Conservation (phyloP, 2,888 invertebrate genomes). For the Schizaphis graminum region DNA sequence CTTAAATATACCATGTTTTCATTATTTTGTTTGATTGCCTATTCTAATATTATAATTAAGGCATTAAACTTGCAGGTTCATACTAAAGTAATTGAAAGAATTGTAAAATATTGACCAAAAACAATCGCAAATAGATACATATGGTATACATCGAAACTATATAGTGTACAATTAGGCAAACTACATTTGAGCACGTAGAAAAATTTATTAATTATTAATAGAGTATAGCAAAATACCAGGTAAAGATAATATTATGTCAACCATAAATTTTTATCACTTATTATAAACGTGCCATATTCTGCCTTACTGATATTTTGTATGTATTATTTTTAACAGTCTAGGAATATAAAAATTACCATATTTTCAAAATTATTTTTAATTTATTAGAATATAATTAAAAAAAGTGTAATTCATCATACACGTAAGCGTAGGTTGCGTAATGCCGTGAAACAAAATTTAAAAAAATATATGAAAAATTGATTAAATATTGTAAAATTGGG, state of each 20-base stretch:
- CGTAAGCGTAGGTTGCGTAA: not conserved
- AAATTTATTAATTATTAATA: conserved; percentile 34
- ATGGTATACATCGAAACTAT: not conserved
- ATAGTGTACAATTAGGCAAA: not conserved
- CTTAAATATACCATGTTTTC: not conserved
- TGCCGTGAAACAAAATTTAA: not conserved
- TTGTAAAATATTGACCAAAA: not conserved
- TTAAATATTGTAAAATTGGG: not conserved
- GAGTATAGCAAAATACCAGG: conserved; percentile 8
- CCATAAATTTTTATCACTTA: conserved; percentile 13
- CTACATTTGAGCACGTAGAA: conserved; percentile 19
- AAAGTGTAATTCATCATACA: not conserved
- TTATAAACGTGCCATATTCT: conserved; percentile 32
- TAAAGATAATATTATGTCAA: conserved; percentile 21
- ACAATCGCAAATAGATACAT: not conserved
- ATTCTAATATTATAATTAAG: not conserved
- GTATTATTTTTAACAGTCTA: not conserved
- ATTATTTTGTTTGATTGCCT: not conserved
- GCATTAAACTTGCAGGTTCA: not conserved
- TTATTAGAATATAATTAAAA: not conserved
- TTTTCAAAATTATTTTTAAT: not conserved
- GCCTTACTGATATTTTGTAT: not conserved
- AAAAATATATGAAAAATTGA: not conserved
- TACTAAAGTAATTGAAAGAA: not conserved
- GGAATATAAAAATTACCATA: not conserved